Evolutionary conservation across 2,888 invertebrate genomes (phyloP).

Genomic region (Pyralis farinalis): DNA sequence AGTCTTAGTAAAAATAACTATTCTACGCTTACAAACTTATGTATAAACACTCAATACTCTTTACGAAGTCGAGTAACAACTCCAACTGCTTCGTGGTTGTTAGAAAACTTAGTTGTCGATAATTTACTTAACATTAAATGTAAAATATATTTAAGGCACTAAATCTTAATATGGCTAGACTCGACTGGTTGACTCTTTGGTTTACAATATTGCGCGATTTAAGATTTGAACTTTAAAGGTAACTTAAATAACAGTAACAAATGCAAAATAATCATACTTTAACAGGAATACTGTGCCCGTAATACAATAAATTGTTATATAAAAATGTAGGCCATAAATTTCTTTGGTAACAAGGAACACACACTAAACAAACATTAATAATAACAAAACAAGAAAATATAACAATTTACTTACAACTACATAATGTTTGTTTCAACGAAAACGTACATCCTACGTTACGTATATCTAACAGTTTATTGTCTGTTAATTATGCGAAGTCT

Average conservation of each 20-base stretch:
- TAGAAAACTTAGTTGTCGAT: conserved; percentile 30
- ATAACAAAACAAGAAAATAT: conserved; percentile 74
- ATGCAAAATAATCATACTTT: conserved; percentile 50
- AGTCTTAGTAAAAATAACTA: conserved; percentile 16
- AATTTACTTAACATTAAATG: conserved; percentile 49
- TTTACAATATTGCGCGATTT: conserved; percentile 60
- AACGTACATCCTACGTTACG: neutral
- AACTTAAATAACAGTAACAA: conserved; percentile 70
- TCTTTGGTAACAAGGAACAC: conserved; percentile 81
- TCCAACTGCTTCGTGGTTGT: conserved; percentile 9
- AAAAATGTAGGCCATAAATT: conserved; percentile 48
- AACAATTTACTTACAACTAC: conserved; percentile 55
- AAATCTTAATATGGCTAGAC: conserved; percentile 53
- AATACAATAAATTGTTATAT: conserved; percentile 50
- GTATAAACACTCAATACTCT: conserved; percentile 39
- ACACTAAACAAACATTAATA: conserved; percentile 69
- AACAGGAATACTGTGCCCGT: conserved; percentile 58
- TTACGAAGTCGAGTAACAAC: conserved; percentile 6
- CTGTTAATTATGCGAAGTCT: neutral
- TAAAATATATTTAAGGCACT: conserved; percentile 47
- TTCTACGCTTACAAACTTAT: conserved; percentile 18
- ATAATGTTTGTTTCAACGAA: conserved; percentile 1
- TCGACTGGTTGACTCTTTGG: conserved; percentile 75
- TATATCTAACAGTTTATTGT: conserved; percentile 9
- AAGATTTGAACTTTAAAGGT: conserved; percentile 72